Evolutionary conservation across 2,113 vertebrate species (phyloP).

Genomic region (Callionymus lyra): DNA sequence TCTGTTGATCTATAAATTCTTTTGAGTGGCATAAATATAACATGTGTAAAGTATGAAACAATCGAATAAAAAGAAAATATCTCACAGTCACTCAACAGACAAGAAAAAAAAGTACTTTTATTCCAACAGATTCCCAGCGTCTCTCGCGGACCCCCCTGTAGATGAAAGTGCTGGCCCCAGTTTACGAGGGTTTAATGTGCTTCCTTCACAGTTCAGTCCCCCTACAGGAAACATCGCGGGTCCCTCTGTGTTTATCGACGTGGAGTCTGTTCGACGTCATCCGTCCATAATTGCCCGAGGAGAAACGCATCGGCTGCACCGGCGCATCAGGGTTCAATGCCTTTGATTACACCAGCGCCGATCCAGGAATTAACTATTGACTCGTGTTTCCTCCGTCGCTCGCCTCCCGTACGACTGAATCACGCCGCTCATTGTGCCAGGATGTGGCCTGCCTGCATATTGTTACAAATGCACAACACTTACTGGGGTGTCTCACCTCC

Average conservation of each 20-base stretch:
- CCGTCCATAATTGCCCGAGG: conserved; percentile 37
- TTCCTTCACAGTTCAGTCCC: conserved; percentile 27
- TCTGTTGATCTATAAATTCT: too few relatives aligned
- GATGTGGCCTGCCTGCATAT: conserved; percentile 28
- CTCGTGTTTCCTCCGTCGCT: conserved; percentile 19
- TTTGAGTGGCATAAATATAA: too few relatives aligned
- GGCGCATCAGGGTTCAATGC: conserved; percentile 42
- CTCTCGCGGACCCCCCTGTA: too few relatives aligned
- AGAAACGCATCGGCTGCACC: conserved; percentile 30
- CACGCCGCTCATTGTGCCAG: conserved; percentile 31
- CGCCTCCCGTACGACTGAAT: conserved; percentile 32
- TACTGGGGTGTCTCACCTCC: conserved; percentile 49
- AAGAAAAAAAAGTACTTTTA: too few relatives aligned
- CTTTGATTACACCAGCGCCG: conserved; percentile 47
- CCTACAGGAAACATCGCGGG: conserved; percentile 10
- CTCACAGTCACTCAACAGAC: too few relatives aligned
- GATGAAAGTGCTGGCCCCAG: too few relatives aligned
- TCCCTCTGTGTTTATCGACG: conserved; percentile 40
- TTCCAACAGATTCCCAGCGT: too few relatives aligned
- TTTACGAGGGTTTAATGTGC: conserved; percentile 21
- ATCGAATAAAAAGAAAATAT: too few relatives aligned
- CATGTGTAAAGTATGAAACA: too few relatives aligned
- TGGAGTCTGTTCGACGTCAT: conserved; percentile 21
- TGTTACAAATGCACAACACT: conserved; percentile 55
- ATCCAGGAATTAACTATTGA: conserved; percentile 51